Evolutionary conservation across 2,797 vertebrate genomes (phyloP), one percentile per base, ranked within the genome.

Genomic region (Discoglossus pictus): DNA sequence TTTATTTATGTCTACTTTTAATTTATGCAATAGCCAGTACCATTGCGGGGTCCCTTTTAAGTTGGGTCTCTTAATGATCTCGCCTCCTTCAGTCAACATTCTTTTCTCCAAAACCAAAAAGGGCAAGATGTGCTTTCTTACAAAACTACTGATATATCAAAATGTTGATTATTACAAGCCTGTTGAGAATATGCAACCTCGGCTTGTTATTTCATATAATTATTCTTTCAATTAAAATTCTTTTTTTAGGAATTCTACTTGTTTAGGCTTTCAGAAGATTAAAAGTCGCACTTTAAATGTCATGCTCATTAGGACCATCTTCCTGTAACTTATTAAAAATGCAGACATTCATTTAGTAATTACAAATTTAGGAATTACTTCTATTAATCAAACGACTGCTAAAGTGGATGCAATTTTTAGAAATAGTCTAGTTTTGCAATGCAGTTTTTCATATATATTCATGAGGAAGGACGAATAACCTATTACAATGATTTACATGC

Each of bases 231-330:
- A 7, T 43, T 4, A 39, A 44, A 65, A 4, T 36, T 50, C 35
- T 51, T 10, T 44, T 39, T 25, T 40, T 24, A 7, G 20, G 43
- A 56, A 55, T 44, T 11, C 40, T 68, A 4, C 10, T 10, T 16
- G 13, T 46, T 38, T 10, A 16, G 2, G 31, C 10, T 15, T 23
- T 53, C 7, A 39, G 10, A 71, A 63, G 17, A 10, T 42, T 6
- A 73, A 50, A 64, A 38, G 18, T 13, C 15, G 9, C 27, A 38
- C 3, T 40, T 62, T 46, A 70, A 62, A 70, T 62, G 67, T 70
- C 67, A 70, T 18, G 11, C 24, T 63, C 56, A 70, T 70, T 70
- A 50, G 31, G 31, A 6, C 21, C 10, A n/a, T 36, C 34, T 35
- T 25, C 25, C 27, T 58, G 17, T 40, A 62, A 25, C 34, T 25